Evolutionary conservation across 1,140 invertebrate genomes (phyloP), one percentile per base, ranked within the genome.

Genomic region (Mya arenaria): DNA sequence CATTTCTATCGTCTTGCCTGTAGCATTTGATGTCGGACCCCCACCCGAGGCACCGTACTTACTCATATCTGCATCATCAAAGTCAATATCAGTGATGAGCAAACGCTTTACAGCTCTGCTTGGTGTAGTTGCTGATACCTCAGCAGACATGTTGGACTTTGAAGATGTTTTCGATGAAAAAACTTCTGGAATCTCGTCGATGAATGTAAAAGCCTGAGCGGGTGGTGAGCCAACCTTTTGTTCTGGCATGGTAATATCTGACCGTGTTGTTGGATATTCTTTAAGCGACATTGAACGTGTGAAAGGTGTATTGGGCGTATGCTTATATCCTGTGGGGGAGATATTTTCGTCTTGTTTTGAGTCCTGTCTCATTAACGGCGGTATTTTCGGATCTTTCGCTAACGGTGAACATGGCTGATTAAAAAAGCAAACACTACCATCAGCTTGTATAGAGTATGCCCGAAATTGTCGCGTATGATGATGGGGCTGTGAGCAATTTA

Each of bases 401-500:
- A 66, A 37, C 36, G 74, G 62, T 65, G 74, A 66, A 44, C 74
- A 77, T 55, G 60, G 74, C 25, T 77, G 39, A 77, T 66, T 77
- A 19, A 77, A 77, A 15, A 77, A 77, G 23, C 39, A 65, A 0
- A 55, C 58, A 28, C 66, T 65, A 19, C 74, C 74, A 65, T 52
- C 74, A 10, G 60, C 41, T 66, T 77, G 74, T 25, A 77, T 77
- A 17, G 74, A 77, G 37, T 77, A 77, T 1, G 74, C 60, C 23
- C 74, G 37, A 28, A 66, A 30, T 36, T 66, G 74, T 2, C 74
- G 74, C n/a, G 30, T 19, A 48, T 52, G 44, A 48, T 44, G 60
- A 66, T 52, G 60, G 19, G 23, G 52, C 1, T 74, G 71, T 48
- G 74, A 52, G 17, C 32, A 75, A 19, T 62, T 58, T 58, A 52